Evolutionary conservation across 2,113 vertebrate genomes (phyloP).

Genomic region (Bothrops jararaca): DNA sequence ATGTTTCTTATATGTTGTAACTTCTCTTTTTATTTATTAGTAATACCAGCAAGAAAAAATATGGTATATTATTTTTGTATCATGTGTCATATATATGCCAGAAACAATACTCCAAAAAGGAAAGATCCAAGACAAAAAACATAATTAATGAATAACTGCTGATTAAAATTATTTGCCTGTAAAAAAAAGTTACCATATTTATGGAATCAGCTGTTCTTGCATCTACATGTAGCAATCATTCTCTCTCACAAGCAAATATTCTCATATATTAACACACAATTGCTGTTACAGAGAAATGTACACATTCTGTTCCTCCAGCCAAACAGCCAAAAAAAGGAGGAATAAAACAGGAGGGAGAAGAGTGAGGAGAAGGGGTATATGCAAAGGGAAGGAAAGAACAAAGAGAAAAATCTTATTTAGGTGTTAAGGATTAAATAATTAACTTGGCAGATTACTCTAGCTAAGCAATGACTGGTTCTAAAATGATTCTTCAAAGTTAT

Average conservation of each 20-base stretch:
- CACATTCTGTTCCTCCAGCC: not conserved
- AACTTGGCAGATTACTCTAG: not conserved
- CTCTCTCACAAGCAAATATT: not conserved
- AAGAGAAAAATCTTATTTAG: not conserved
- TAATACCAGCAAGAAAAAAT: not conserved
- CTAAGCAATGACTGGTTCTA: not conserved
- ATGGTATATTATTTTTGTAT: not conserved
- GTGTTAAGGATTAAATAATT: not conserved
- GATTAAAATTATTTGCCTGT: not conserved
- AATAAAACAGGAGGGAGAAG: not conserved
- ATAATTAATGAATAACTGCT: not conserved
- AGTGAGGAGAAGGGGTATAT: not conserved
- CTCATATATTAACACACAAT: not conserved
- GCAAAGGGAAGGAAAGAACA: not conserved
- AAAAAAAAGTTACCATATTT: not conserved
- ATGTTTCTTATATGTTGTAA: constrained; percentile 20
- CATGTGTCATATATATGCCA: not conserved
- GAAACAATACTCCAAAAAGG: not conserved
- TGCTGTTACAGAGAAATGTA: not conserved
- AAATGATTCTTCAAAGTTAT: not conserved
- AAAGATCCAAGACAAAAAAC: not conserved
- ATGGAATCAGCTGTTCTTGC: not conserved
- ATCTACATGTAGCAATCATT: not conserved
- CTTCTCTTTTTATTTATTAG: not conserved
- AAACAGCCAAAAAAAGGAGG: not conserved